These are phyloP conservation scores for Proterorhinus semilunaris DNA, from an alignment of 2,113 vertebrate genomes.

Conservation along the genomic window DNA sequence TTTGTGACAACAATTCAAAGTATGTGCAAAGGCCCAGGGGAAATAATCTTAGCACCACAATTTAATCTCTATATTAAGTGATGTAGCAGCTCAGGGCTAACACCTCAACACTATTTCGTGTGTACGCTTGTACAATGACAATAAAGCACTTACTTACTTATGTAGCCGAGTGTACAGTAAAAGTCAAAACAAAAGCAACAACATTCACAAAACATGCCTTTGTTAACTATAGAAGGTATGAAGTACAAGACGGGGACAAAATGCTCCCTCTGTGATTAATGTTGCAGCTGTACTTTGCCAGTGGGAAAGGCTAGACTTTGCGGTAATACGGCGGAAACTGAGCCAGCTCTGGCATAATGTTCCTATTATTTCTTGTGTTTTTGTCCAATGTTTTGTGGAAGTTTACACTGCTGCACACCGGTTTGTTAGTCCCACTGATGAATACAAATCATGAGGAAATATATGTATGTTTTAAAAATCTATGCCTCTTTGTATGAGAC, in stretches of 20 bases:
- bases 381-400: constrained; percentile 7
- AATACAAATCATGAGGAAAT: constrained; percentile 8
- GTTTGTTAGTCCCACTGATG: neutral
- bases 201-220: constrained; percentile 1
- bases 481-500: neutral
- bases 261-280: neutral
- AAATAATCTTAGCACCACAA: constrained; percentile 33
- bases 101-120: too few species aligned
- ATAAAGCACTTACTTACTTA: too few species aligned
- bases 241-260: neutral
- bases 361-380: constrained; percentile 3
- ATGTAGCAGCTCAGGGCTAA: too few species aligned
- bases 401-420: constrained; percentile 6
- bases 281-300: neutral
- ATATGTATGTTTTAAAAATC: neutral
- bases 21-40: constrained; percentile 13
- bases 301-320: constrained; percentile 1
- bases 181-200: constrained; percentile 13
- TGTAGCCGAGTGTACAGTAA: neutral
- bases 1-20: constrained; percentile 34
- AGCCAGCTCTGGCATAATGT: constrained; percentile 10
- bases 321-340: too few species aligned
- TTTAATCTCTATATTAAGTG: constrained; percentile 32
- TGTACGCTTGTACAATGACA: too few species aligned
- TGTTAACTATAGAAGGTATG: neutral